Evolutionary conservation across 2,888 invertebrate species (phyloP).

Genomic region (Drosophila fulvimacula): DNA sequence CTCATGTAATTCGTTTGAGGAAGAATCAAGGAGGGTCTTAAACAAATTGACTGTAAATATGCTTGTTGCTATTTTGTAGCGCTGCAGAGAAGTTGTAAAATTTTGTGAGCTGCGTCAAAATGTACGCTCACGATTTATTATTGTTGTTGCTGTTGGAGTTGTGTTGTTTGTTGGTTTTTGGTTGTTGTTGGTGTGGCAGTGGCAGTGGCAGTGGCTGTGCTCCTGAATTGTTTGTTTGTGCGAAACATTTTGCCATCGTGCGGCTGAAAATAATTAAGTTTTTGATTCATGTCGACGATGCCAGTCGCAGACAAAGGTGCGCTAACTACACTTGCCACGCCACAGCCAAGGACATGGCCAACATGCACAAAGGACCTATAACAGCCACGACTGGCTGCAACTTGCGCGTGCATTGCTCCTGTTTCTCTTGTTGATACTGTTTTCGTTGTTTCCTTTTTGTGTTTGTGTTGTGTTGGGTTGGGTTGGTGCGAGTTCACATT

Average conservation of each 20-base stretch:
- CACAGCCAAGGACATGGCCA: constrained; percentile 52
- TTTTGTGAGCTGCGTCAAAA: constrained; percentile 72
- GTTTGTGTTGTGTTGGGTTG: constrained; percentile 12
- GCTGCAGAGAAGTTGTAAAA: constrained; percentile 53
- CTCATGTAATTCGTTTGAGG: constrained; percentile 39
- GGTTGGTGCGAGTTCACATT: constrained; percentile 61
- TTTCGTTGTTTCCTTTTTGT: background rate
- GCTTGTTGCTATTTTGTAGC: constrained; percentile 56
- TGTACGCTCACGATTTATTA: constrained; percentile 66
- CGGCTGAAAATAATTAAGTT: constrained; percentile 73
- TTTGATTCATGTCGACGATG: constrained; percentile 74
- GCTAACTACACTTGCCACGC: constrained; percentile 53
- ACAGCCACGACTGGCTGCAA: background rate
- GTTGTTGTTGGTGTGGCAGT: constrained; percentile 10
- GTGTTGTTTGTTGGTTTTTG: constrained; percentile 15
- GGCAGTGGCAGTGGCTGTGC: constrained; percentile 2
- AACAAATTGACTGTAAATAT: constrained; percentile 78
- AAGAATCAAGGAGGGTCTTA: constrained; percentile 20
- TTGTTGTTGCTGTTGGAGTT: constrained; percentile 19
- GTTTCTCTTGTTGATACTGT: constrained; percentile 38
- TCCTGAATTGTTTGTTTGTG: constrained; percentile 54
- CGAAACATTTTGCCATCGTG: constrained; percentile 60
- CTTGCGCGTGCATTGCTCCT: constrained; percentile 11
- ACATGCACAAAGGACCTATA: constrained; percentile 41
- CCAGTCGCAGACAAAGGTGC: constrained; percentile 63